Evolutionary conservation across 2,888 invertebrate genomes (phyloP), one percentile per base, ranked within the genome.

Genomic region (Limnephilus marmoratus): DNA sequence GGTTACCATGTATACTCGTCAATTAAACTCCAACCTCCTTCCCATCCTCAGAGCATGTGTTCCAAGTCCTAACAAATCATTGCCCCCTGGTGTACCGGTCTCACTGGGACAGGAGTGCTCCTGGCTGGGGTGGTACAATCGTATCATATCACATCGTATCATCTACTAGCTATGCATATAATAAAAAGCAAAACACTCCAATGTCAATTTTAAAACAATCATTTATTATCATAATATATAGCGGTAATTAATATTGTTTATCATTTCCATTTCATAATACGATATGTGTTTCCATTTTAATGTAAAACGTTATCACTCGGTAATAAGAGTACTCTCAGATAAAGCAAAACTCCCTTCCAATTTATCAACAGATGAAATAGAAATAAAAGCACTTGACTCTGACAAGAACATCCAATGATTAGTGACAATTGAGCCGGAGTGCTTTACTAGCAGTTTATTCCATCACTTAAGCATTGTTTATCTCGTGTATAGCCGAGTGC

Each of bases 291-390:
- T 86, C 31, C 37, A 86, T 80, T 90, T 49, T 29, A 5, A 13
- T 89, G 41, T 89, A 80, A 3, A 87, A 81, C 41, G 15, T 91
- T 91, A 91, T 91, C 91, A 85, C 12, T 68, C 1, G 24, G 92
- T 92, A 90, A 92, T 86, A 45, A 92, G 90, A 92, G 85, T 86
- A 83, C 92, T 90, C 49, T 31, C 68, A 53, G 91, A 92, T 90
- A 85, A 89, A 89, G 85, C 68, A 68, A 85, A 91, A 89, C 91
- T 83, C 91, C 91, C 91, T 91, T 89, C 81, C 18, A 80, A 13
- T 83, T 53, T 87, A 49, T 87, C 31, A 49, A 37, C 49, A 53
- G 68, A 87, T n/a, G 87, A 87, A 87, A 68, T n/a, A 18, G 68
- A 49, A 87, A 87, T 87, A 87, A 53, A 53, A 87, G 87, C 53